Percentiles rank a stretch among this genome's conserved stretches.
phyloP scores from a whole-genome alignment of 1,140 invertebrate species.

The Ctenoplectra terminalis region DNA sequence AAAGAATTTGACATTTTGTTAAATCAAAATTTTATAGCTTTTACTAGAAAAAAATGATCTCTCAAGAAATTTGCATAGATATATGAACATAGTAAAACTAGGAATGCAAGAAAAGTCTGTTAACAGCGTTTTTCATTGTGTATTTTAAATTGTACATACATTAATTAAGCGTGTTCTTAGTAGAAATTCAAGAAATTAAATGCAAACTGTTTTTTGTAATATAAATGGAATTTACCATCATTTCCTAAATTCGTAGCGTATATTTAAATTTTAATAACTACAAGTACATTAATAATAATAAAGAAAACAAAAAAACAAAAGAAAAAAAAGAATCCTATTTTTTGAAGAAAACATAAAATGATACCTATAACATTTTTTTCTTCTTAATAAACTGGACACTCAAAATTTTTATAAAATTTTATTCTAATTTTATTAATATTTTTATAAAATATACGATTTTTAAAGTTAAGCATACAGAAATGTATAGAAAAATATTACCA shows the following conservation, averaged over 20 bases:
- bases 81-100: neutral
- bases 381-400: neutral
- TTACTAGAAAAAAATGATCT: neutral
- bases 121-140: conserved; percentile 2
- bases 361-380: neutral
- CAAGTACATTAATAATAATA: neutral
- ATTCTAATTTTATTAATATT: too few relatives aligned
- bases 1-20: neutral
- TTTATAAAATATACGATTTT: neutral
- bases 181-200: conserved; percentile 5
- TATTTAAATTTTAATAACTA: conserved; percentile 6
- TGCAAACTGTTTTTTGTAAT: neutral
- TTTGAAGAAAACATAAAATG: neutral
- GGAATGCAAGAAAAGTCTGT: neutral
- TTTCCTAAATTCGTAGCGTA: neutral
- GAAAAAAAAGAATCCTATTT: neutral
- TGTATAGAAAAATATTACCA: neutral
- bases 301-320: neutral
- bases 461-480: neutral
- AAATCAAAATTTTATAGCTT: neutral
- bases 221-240: neutral
- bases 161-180: neutral
- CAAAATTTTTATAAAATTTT: conserved; percentile 6
- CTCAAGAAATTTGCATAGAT: neutral
- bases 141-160: conserved; percentile 39